Evolutionary conservation across 2,888 invertebrate species (phyloP), one percentile per base, ranked within the genome.

Genomic region (Abrostola tripartita): DNA sequence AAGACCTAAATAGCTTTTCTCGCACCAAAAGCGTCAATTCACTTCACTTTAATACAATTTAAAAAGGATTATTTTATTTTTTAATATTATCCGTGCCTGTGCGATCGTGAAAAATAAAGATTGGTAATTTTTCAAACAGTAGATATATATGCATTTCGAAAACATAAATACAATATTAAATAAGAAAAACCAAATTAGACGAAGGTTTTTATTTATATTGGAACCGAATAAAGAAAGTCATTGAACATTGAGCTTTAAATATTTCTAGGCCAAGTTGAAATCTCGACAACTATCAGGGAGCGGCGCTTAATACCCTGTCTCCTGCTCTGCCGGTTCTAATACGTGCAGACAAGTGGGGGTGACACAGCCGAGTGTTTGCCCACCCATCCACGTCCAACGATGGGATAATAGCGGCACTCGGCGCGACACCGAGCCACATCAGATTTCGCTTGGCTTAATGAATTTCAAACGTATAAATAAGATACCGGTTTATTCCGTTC

Each of bases 391-490:
- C 85, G 86, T 82, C 85, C 84, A 77, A 76, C 84, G 89, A 89
- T 85, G 89, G 89, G 89, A 89, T 92, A 92, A 92, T 92, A 91
- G 91, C 83, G 74, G 82, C 85, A 85, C 85, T 84, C 81, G 67
- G 78, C 79, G 79, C 81, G 81, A 81, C 84, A 78, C 73, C 68
- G 81, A 82, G 78, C 69, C 81, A 67, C 67, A 68, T 75, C 79
- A 82, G 85, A 81, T 83, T 84, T 84, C 81, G 67, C 74, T 67
- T 72, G 74, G 74, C 82, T 83, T 89, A 92, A 91, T 92, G 88
- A 91, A 90, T 88, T 89, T 82, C 76, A 62, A 59, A 71, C 78
- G 79, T 81, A 85, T 81, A 82, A 81, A 85, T 84, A 84, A 81
- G 79, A 75, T 82, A 85, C 81, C 76, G 70, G 82, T 76, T 79